Percentiles rank a stretch among this genome's conserved stretches.
phyloP scores from a whole-genome alignment of 2,888 invertebrate genomes.

The Lasioglossum villosulum region DNA sequence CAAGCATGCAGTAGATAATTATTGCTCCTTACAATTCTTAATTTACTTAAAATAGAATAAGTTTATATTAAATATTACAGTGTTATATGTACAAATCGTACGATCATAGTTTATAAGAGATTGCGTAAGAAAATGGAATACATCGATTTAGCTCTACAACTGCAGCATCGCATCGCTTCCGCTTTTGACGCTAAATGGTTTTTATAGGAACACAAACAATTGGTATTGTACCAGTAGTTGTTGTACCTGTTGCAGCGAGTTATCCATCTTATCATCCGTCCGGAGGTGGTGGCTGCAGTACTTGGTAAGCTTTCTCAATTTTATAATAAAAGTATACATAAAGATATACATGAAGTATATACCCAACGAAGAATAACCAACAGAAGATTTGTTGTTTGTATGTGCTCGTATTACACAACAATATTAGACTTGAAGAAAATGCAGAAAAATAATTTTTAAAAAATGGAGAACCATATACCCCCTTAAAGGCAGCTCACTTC shows the following conservation, averaged over 20 bases:
- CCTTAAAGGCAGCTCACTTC: no score
- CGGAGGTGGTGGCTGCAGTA: conserved; percentile 58
- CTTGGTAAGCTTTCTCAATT: conserved; percentile 51
- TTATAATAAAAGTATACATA: neutral
- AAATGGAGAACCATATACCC: neutral
- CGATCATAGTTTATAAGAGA: no score
- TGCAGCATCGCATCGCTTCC: conserved; percentile 21
- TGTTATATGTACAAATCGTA: neutral
- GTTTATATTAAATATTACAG: neutral
- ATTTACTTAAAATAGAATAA: neutral
- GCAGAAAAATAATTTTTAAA: no score
- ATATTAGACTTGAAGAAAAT: no score
- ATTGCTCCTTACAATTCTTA: neutral
- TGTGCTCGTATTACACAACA: no score
- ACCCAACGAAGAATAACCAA: no score
- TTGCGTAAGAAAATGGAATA: conserved; percentile 1
- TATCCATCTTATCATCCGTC: conserved; percentile 31
- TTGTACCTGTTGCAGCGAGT: conserved; percentile 59
- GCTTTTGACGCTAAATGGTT: conserved; percentile 39
- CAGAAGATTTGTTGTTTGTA: no score
- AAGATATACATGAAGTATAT: no score
- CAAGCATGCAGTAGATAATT: neutral
- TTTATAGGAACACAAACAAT: conserved; percentile 47
- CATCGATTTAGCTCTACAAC: neutral
- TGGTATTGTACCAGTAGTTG: conserved; percentile 42